phyloP scores from a whole-genome alignment of 2,888 invertebrate genomes.

The Hesperia comma region DNA sequence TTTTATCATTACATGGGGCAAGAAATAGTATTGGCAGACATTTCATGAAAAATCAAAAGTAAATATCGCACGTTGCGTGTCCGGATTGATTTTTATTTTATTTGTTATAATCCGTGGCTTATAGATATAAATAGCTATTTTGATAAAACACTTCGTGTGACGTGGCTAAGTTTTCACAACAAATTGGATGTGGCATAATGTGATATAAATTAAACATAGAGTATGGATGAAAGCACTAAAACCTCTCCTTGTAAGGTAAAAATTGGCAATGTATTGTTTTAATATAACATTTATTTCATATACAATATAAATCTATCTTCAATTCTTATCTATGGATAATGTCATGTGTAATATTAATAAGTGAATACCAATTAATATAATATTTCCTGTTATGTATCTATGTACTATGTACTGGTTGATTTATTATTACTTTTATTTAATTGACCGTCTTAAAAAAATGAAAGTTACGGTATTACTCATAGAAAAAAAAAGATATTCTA shows the following conservation, averaged over 20 bases:
- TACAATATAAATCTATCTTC: conserved; percentile 9
- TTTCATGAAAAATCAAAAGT: conserved; percentile 52
- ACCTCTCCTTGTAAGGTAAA: conserved; percentile 82
- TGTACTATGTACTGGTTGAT: too few relatives aligned
- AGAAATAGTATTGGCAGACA: conserved; percentile 19
- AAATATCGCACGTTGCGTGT: conserved; percentile 75
- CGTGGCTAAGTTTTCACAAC: conserved; percentile 62
- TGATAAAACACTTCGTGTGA: conserved; percentile 67
- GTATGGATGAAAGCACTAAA: conserved; percentile 79
- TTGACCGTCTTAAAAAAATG: too few relatives aligned
- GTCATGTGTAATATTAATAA: too few relatives aligned
- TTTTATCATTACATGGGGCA: background rate
- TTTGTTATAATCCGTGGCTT: conserved; percentile 78
- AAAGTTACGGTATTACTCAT: too few relatives aligned
- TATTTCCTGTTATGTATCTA: too few relatives aligned
- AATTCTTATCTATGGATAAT: background rate
- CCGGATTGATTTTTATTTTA: conserved; percentile 78
- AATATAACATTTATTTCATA: conserved; percentile 4
- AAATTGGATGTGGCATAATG: conserved; percentile 69
- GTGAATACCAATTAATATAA: too few relatives aligned
- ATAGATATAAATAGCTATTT: conserved; percentile 75
- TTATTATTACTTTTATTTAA: too few relatives aligned
- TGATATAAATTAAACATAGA: conserved; percentile 74
- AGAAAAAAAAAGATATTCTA: too few relatives aligned
- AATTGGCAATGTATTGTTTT: conserved; percentile 55